Conservation (phyloP, 2,113 vertebrate genomes). For the Sorex fumeus region DNA sequence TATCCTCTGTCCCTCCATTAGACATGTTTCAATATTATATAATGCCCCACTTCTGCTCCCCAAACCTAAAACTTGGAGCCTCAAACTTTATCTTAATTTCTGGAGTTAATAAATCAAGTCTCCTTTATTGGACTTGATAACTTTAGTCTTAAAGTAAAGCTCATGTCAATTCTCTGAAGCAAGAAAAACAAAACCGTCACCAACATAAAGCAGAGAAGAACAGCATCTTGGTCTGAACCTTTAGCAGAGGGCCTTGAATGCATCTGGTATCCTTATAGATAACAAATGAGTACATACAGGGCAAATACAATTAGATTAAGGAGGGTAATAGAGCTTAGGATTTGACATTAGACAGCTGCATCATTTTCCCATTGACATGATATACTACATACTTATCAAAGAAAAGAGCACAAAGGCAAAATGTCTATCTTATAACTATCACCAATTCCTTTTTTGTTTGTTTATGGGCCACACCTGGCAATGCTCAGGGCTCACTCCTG, state of each 20-base stretch:
- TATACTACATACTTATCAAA: not conserved
- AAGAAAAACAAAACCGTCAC: not conserved
- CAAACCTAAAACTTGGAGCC: not conserved
- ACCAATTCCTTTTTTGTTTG: no score
- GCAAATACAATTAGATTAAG: not conserved
- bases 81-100: not conserved
- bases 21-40: not conserved
- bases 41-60: not conserved
- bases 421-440: not conserved
- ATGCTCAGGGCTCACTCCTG: no score
- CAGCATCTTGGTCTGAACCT: not conserved
- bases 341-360: not conserved
- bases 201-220: not conserved
- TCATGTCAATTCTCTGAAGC: not conserved
- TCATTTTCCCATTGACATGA: not conserved
- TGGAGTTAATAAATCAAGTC: slow-evolving; percentile 2
- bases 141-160: not conserved
- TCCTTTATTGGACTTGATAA: not conserved
- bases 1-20: not conserved
- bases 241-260: not conserved
- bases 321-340: not conserved
- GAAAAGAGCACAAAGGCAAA: not conserved
- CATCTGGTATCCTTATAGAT: not conserved
- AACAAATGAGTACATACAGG: not conserved
- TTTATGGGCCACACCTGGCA: no score